Evolutionary conservation across 2,113 vertebrate genomes (phyloP).

Genomic region (Centropristis striata): DNA sequence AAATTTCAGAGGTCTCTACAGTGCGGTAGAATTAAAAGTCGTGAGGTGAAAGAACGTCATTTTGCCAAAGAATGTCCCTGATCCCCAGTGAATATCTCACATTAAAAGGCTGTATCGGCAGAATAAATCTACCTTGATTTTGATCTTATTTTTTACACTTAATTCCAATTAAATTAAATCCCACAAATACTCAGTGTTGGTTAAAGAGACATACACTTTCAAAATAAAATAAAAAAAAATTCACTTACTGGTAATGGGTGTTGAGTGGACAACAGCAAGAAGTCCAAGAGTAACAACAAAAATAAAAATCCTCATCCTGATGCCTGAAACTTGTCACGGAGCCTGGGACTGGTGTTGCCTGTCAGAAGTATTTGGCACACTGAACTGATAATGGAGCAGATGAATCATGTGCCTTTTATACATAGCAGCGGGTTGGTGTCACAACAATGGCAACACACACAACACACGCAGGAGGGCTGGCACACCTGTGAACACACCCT

Average conservation of each 20-base stretch:
- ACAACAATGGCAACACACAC: constrained; percentile 19
- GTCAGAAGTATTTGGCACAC: background rate
- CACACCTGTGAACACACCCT: constrained; percentile 64
- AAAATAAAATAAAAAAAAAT: background rate
- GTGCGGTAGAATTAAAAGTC: background rate
- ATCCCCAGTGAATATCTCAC: background rate
- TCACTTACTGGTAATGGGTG: constrained; percentile 66
- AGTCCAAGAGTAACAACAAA: constrained; percentile 37
- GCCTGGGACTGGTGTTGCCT: background rate
- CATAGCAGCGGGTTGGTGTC: constrained; percentile 49
- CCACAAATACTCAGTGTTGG: background rate
- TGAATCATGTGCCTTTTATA: constrained; percentile 67
- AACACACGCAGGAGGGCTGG: constrained; percentile 34
- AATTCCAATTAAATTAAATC: background rate
- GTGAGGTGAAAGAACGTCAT: background rate
- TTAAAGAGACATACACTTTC: background rate
- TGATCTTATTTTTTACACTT: background rate
- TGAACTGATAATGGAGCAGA: constrained; percentile 27
- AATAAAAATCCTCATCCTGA: constrained; percentile 52
- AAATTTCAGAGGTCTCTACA: constrained; percentile 28
- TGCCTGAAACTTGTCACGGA: background rate
- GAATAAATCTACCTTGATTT: background rate
- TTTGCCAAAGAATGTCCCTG: background rate
- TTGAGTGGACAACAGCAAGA: constrained; percentile 46
- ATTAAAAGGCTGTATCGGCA: background rate